phyloP scores from a whole-genome alignment of 2,113 vertebrate genomes.

The Atherinomorus stipes region DNA sequence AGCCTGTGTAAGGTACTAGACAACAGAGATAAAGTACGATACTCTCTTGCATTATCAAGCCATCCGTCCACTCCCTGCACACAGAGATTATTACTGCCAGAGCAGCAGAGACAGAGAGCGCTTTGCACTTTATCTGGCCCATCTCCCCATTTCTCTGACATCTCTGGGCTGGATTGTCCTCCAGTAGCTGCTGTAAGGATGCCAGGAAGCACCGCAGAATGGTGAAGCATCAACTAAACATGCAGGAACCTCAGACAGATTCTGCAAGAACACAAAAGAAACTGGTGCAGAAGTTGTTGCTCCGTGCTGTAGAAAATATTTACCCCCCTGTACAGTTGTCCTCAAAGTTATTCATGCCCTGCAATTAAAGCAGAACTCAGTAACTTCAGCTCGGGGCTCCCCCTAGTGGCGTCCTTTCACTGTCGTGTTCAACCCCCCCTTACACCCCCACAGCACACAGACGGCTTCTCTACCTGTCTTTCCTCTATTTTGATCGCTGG shows the following conservation, averaged over 20 bases:
- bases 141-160: conserved; percentile 37
- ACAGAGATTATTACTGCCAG: conserved; percentile 47
- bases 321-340: no score
- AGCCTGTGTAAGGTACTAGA: conserved; percentile 33
- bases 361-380: no score
- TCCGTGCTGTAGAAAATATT: no score
- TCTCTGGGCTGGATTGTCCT: conserved; percentile 2
- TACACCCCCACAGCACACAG: no score
- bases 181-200: conserved; percentile 8
- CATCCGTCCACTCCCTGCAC: conserved; percentile 52
- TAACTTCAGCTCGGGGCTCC: no score
- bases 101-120: conserved; percentile 13
- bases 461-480: no score
- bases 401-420: no score
- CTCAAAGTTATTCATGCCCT: no score
- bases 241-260: background rate
- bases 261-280: conserved; percentile 14
- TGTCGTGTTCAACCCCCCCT: no score
- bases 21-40: conserved; percentile 53
- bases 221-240: conserved; percentile 17
- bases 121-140: conserved; percentile 24
- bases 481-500: no score
- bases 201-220: conserved; percentile 28
- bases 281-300: background rate
- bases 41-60: conserved; percentile 60